phyloP scores from a whole-genome alignment of 2,888 invertebrate genomes.

The Digitonthophagus gazella region DNA sequence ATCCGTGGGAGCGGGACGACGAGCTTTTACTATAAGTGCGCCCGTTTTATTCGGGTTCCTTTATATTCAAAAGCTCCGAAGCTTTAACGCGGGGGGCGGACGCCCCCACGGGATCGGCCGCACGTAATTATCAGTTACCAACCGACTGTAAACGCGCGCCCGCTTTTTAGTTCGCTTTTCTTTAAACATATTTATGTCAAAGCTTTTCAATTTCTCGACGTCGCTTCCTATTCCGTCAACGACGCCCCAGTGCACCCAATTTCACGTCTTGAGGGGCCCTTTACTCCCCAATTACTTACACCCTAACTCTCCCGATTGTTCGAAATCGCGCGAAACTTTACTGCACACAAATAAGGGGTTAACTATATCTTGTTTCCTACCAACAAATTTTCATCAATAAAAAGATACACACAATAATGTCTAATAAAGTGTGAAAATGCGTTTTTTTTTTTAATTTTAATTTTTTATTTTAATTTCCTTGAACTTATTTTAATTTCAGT shows the following conservation, averaged over 20 bases:
- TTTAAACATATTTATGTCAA: conserved; percentile 52
- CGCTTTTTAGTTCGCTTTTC: conserved; percentile 50
- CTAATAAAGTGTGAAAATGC: too few species aligned
- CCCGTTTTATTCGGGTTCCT: conserved; percentile 48
- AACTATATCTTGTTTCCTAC: too few species aligned
- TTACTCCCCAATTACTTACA: background rate
- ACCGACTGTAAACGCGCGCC: conserved; percentile 48
- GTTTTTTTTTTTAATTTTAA: too few species aligned
- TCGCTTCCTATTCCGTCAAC: conserved; percentile 46
- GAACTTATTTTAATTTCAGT: too few species aligned
- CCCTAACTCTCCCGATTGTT: background rate
- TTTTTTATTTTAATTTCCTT: too few species aligned
- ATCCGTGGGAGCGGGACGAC: conserved; percentile 44
- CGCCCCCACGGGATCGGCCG: conserved; percentile 50
- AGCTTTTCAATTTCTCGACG: conserved; percentile 48
- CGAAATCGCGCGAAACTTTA: background rate
- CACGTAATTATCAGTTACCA: conserved; percentile 53
- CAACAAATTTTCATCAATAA: too few species aligned
- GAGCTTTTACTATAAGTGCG: conserved; percentile 48
- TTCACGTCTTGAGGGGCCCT: conserved; percentile 28
- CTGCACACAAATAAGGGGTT: too few species aligned
- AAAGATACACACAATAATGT: too few species aligned
- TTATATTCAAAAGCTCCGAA: conserved; percentile 16
- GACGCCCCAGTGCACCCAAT: conserved; percentile 39
- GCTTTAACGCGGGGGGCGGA: conserved; percentile 34